Evolutionary conservation across 2,797 vertebrate species (phyloP), one percentile per base, ranked within the genome.

Genomic region (Melanogrammus aeglefinus): DNA sequence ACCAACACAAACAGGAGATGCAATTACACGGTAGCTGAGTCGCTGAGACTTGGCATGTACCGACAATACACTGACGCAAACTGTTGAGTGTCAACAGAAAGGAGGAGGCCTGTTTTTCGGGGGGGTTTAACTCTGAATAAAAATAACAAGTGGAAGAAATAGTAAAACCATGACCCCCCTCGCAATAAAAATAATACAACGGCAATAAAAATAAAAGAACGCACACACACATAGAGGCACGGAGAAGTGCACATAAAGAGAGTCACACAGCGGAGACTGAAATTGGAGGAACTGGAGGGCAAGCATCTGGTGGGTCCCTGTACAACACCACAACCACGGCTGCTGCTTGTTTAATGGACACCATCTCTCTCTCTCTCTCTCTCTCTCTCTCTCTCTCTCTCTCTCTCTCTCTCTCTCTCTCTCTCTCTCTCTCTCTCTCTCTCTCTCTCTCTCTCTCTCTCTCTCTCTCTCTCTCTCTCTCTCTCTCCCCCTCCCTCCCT

Each of bases 281-380:
- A 90, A 89, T 88, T 79, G 66, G 83, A 72, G 77, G 86, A 88
- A 90, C 88, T 89, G 87, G 84, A 90, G 90, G 90, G 91, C 87
- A 89, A 88, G 90, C 93, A 92, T 92, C 91, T 92, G 93, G 86
- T 85, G 87, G 80, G 85, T 91, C 89, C 89, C 83, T 69, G 78
- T 73, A 86, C 88, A 81, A 79, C 86, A 85, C 86, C 77, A 83
- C 81, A 78, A 77, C 85, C 79, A 85, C 86, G 86, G 79, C 83
- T 87, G 82, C 84, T 88, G 86, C 86, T 92, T 93, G 89, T 89
- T 89, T 92, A 92, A 93, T 92, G 91, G 77, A 92, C 81, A 86
- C 83, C 80, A 77, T 84, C 13, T 10, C 6, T 44, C 41, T 44
- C 3, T 44, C 41, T 44, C 35, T 36, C 35, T 36, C 35, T 36